phyloP scores from a whole-genome alignment of 1,140 invertebrate genomes.

The Tribolium madens region DNA sequence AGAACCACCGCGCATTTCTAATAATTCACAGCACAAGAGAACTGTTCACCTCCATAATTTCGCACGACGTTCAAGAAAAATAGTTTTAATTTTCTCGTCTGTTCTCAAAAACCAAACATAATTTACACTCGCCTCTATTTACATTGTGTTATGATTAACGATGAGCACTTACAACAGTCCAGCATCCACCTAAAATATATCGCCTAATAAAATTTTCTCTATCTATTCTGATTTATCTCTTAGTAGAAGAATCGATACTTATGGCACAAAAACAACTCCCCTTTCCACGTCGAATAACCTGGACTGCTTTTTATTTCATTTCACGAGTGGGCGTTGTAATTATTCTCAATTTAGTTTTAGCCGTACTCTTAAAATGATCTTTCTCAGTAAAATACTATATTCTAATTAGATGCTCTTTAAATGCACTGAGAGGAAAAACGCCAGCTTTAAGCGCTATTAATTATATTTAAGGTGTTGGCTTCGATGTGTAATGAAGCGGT shows the following conservation, averaged over 20 bases:
- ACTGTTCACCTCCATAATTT: background rate
- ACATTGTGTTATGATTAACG: conserved; percentile 43
- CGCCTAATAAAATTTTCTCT: conserved; percentile 24
- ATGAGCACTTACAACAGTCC: conserved; percentile 17
- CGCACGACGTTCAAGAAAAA: conserved; percentile 21
- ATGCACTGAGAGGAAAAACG: conserved; percentile 10
- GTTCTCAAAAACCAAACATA: conserved; percentile 37
- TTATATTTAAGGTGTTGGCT: conserved; percentile 27
- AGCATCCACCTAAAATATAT: conserved; percentile 17
- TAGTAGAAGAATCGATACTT: background rate
- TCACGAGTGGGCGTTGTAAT: conserved; percentile 12
- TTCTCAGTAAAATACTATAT: conserved; percentile 5
- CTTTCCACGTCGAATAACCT: background rate
- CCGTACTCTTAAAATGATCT: background rate
- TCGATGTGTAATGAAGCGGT: conserved; percentile 32
- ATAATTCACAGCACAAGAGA: conserved; percentile 11
- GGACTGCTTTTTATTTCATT: background rate
- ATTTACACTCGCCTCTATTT: conserved; percentile 42
- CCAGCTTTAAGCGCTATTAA: conserved; percentile 26
- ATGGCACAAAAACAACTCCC: background rate
- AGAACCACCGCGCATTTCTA: conserved; percentile 16
- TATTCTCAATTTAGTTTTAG: conserved; percentile 29
- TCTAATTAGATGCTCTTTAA: conserved; percentile 25
- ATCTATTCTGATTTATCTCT: background rate
- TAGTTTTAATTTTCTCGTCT: conserved; percentile 38